A percentile compares a stretch with the other conserved stretches of the same genome.
phyloP scores from a whole-genome alignment of 2,888 invertebrate genomes.

The Melinopterus prodromus region DNA sequence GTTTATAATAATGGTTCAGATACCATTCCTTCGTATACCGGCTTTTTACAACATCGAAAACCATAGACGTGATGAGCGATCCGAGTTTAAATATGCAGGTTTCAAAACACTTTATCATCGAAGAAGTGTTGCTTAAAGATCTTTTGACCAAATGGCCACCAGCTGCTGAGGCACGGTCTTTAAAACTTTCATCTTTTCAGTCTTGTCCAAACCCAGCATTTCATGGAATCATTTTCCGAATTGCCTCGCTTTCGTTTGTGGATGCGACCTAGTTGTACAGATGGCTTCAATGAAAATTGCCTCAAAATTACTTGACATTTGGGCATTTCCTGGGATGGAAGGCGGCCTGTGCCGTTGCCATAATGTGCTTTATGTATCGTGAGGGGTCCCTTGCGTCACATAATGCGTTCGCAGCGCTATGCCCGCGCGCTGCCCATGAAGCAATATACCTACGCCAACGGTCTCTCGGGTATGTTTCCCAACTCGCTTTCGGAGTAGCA shows the following conservation, averaged over 20 bases:
- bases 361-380: constrained; percentile 11
- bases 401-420: neutral
- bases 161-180: neutral
- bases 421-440: neutral
- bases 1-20: no score
- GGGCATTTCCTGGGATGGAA: no score
- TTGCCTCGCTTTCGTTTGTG: no score
- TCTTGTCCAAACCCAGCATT: neutral
- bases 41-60: no score
- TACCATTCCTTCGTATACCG: no score
- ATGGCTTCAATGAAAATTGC: no score
- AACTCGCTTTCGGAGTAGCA: neutral
- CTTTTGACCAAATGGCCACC: neutral
- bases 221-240: neutral
- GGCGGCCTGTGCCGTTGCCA: neutral
- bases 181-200: neutral
- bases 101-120: neutral
- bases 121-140: neutral
- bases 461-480: neutral
- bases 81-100: neutral
- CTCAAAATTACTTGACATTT: no score
- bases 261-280: no score
- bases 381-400: constrained; percentile 14
- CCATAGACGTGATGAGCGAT: neutral
- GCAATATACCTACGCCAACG: neutral